Percentiles rank a stretch among this genome's conserved stretches.
phyloP scores from a whole-genome alignment of 2,113 vertebrate species.

The Puffinus mauretanicus region DNA sequence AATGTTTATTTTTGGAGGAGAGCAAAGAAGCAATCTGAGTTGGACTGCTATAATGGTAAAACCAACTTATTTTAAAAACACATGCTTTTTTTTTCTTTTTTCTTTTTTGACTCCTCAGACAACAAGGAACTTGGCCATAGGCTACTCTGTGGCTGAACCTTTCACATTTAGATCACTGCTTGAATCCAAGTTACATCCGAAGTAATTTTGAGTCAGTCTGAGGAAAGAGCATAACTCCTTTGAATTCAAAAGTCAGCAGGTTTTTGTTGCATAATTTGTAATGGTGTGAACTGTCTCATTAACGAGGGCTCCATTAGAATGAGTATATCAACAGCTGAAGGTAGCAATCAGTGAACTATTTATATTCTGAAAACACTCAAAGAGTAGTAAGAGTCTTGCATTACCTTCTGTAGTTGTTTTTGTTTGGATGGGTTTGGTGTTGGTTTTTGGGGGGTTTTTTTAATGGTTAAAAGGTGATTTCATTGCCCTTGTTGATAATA shows the following conservation, averaged over 20 bases:
- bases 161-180: background rate
- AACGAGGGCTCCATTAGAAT: background rate
- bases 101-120: background rate
- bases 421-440: background rate
- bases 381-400: background rate
- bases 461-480: background rate
- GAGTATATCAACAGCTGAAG: background rate
- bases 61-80: background rate
- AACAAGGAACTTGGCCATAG: background rate
- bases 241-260: background rate
- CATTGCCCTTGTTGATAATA: background rate
- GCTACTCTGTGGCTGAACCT: background rate
- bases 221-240: background rate
- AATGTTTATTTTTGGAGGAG: background rate
- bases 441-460: background rate
- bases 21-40: background rate
- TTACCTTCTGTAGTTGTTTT: background rate
- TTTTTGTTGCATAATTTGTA: background rate
- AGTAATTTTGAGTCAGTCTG: background rate
- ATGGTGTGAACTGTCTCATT: background rate
- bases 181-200: background rate
- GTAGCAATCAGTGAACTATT: background rate
- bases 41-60: background rate
- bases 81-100: rapidly evolving
- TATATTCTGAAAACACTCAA: background rate